These are phyloP conservation scores for Myiotriccus ornatus DNA, from an alignment of 2,797 vertebrate species.

Conservation along the genomic window DNA sequence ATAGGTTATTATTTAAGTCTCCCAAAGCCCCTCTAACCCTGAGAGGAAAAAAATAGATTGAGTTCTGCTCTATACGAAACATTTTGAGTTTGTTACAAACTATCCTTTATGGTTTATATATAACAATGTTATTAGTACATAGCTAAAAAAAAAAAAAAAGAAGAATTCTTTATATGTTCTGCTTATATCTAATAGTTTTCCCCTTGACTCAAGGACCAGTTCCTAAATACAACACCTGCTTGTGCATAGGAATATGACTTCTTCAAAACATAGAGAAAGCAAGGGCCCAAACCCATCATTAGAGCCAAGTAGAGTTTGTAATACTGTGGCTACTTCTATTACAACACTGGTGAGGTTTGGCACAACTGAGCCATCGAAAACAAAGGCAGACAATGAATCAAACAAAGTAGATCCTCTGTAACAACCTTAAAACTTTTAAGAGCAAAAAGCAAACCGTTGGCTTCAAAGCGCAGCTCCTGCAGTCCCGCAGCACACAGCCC, in stretches of 20 bases:
- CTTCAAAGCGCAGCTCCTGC: background rate
- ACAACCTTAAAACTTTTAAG: background rate
- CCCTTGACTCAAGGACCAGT: background rate
- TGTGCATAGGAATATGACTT: background rate
- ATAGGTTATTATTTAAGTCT: background rate
- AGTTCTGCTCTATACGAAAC: background rate
- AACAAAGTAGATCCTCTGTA: background rate
- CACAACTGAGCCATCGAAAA: background rate
- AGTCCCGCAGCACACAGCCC: background rate
- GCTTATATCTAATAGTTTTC: background rate
- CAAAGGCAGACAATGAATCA: background rate
- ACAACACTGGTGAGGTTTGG: background rate
- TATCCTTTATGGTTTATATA: background rate
- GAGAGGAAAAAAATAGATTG: background rate
- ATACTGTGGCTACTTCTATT: background rate
- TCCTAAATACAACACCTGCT: background rate
- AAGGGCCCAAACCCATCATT: slow-evolving; percentile 5
- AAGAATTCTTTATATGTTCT: background rate
- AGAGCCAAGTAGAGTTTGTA: background rate
- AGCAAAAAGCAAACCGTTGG: background rate
- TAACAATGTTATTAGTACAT: background rate
- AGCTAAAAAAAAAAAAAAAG: background rate
- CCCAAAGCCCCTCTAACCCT: background rate
- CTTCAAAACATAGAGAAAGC: background rate
- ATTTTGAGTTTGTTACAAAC: background rate